A percentile compares a stretch with the other conserved stretches of the same genome.
phyloP scores from a whole-genome alignment of 2,113 vertebrate species.

The Mus pahari region DNA sequence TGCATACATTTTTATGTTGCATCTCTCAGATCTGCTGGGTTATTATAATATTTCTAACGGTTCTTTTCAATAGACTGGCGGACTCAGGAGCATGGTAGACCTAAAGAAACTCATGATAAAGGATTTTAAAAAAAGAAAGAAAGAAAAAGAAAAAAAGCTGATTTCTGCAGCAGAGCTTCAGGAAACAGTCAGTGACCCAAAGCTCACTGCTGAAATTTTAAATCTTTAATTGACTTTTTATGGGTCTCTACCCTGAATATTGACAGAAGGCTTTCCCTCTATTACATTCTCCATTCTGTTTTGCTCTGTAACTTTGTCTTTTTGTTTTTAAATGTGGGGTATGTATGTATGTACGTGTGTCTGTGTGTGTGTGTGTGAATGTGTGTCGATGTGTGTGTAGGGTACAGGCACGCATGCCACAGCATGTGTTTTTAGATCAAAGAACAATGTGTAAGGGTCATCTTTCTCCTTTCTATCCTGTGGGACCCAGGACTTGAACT shows the following conservation, averaged over 20 bases:
- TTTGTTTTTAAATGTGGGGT: slow-evolving; percentile 40
- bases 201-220: slow-evolving; percentile 58
- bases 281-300: slow-evolving; percentile 1
- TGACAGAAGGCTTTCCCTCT: slow-evolving; percentile 14
- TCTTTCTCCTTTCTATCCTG: background rate
- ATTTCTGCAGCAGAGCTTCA: slow-evolving; percentile 57
- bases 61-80: slow-evolving; percentile 58
- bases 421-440: background rate
- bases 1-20: slow-evolving; percentile 41
- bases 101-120: slow-evolving; percentile 63
- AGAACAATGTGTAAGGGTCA: background rate
- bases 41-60: slow-evolving; percentile 65
- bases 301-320: slow-evolving; percentile 32
- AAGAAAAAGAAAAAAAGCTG: slow-evolving; percentile 24
- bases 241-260: slow-evolving; percentile 48
- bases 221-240: slow-evolving; percentile 68
- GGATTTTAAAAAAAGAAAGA: background rate
- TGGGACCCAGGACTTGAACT: too few relatives aligned
- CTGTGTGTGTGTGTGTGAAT: background rate
- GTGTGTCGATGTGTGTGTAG: background rate
- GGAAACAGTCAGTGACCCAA: slow-evolving; percentile 40
- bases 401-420: background rate
- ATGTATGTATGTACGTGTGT: background rate
- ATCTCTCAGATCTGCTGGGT: slow-evolving; percentile 43
- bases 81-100: background rate